phyloP scores from a whole-genome alignment of 2,888 invertebrate genomes.

The Eulithis prunata region DNA sequence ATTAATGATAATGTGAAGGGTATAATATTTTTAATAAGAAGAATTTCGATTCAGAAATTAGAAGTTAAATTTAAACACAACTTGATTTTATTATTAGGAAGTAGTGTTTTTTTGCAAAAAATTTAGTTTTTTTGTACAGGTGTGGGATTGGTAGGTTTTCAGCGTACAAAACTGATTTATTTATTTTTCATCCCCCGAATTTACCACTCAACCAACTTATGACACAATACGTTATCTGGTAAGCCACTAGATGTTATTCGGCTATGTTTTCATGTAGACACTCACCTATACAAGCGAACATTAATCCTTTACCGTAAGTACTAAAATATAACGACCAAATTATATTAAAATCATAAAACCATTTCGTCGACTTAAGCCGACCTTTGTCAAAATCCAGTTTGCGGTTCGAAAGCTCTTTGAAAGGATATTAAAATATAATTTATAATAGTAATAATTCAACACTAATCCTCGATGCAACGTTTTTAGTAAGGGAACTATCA shows the following conservation, averaged over 20 bases:
- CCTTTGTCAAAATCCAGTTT: slow-evolving; percentile 55
- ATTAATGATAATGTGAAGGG: too few relatives aligned
- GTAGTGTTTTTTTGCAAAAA: too few relatives aligned
- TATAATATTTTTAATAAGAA: too few relatives aligned
- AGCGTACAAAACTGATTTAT: too few relatives aligned
- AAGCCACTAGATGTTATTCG: slow-evolving; percentile 20
- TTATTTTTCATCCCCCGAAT: too few relatives aligned
- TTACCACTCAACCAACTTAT: too few relatives aligned
- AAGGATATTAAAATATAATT: slow-evolving; percentile 57
- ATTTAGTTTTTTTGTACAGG: too few relatives aligned
- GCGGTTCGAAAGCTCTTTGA: slow-evolving; percentile 48
- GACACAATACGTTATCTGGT: not conserved
- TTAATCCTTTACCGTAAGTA: slow-evolving; percentile 26
- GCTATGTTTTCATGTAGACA: slow-evolving; percentile 12
- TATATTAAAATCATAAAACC: slow-evolving; percentile 46
- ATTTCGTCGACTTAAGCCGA: slow-evolving; percentile 51
- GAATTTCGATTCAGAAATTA: too few relatives aligned
- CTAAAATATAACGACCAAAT: slow-evolving; percentile 34
- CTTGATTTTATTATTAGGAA: too few relatives aligned
- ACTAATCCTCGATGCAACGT: slow-evolving; percentile 48
- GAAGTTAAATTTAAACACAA: too few relatives aligned
- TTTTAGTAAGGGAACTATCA: slow-evolving; percentile 39
- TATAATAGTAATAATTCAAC: slow-evolving; percentile 59
- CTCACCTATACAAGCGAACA: slow-evolving; percentile 16
- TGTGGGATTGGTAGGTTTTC: too few relatives aligned